Conservation (phyloP, 1,140 invertebrate species). For the Ostrea edulis region DNA sequence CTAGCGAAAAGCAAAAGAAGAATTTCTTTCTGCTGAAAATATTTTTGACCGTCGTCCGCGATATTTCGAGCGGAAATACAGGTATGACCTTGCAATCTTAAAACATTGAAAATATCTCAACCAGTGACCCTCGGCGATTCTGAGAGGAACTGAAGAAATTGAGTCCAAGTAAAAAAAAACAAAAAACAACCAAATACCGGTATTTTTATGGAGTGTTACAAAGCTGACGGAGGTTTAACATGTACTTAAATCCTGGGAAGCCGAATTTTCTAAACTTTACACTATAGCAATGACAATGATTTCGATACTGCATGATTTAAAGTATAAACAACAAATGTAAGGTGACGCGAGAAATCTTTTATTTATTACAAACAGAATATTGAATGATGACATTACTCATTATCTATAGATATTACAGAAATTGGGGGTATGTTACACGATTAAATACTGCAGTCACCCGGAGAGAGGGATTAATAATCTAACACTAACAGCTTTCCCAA, state of each 20-base stretch:
- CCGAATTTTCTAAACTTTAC: not conserved
- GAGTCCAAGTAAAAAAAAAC: not conserved
- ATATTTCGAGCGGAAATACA: not conserved
- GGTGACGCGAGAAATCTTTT: not conserved
- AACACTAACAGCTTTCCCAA: too few relatives aligned
- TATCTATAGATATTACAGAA: too few relatives aligned
- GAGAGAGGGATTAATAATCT: too few relatives aligned
- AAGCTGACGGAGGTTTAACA: not conserved
- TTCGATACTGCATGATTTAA: conserved; percentile 17
- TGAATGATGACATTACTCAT: not conserved
- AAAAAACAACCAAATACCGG: not conserved
- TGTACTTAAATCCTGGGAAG: too few relatives aligned
- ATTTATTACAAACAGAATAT: not conserved
- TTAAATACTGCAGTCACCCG: too few relatives aligned
- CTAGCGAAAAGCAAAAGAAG: too few relatives aligned
- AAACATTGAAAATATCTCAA: not conserved
- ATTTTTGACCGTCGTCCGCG: not conserved
- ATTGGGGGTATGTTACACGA: too few relatives aligned
- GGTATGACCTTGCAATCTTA: not conserved
- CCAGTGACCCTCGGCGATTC: not conserved
- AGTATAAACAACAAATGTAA: not conserved
- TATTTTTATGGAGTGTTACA: not conserved
- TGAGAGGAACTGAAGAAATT: conserved; percentile 5
- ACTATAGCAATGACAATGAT: not conserved
- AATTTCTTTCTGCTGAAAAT: not conserved